Conservation (phyloP, 2,797 vertebrate species). For the Sebastes kiyomatsui region DNA sequence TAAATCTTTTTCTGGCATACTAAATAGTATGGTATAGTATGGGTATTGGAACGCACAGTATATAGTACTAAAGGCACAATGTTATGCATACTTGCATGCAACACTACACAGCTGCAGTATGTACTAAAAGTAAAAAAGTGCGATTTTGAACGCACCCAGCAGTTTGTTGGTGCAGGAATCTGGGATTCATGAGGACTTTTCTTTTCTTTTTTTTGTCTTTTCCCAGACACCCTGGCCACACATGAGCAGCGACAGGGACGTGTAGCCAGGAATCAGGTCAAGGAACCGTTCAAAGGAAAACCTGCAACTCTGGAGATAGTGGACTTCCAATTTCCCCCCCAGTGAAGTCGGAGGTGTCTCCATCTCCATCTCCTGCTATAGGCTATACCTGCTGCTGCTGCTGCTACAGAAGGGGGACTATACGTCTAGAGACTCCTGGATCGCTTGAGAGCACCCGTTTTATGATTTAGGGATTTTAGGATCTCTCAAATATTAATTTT, state of each 20-base stretch:
- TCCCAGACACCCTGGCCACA: constrained; percentile 69
- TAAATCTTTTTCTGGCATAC: too few relatives aligned
- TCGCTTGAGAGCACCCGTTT: constrained; percentile 50
- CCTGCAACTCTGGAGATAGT: constrained; percentile 66
- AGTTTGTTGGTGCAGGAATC: constrained; percentile 22
- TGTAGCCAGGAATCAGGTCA: constrained; percentile 51
- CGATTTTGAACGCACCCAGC: neutral
- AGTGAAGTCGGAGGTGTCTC: constrained; percentile 65
- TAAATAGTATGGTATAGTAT: too few relatives aligned
- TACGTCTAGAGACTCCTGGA: constrained; percentile 65
- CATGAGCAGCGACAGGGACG: constrained; percentile 62
- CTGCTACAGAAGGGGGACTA: constrained; percentile 56
- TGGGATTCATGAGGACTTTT: constrained; percentile 50
- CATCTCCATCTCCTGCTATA: constrained; percentile 65
- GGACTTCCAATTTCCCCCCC: constrained; percentile 46
- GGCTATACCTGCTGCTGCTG: constrained; percentile 70
- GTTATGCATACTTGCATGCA: too few relatives aligned
- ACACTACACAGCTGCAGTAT: too few relatives aligned
- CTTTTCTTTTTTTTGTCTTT: constrained; percentile 55
- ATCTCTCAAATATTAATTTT: constrained; percentile 77
- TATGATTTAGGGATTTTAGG: constrained; percentile 73
- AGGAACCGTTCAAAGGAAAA: constrained; percentile 51
- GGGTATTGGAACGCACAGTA: too few relatives aligned
- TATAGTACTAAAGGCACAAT: too few relatives aligned
- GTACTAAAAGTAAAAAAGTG: too few relatives aligned